These are phyloP conservation scores for Vesta saturnalis DNA, from an alignment of 2,888 invertebrate species.

Conservation along the genomic window DNA sequence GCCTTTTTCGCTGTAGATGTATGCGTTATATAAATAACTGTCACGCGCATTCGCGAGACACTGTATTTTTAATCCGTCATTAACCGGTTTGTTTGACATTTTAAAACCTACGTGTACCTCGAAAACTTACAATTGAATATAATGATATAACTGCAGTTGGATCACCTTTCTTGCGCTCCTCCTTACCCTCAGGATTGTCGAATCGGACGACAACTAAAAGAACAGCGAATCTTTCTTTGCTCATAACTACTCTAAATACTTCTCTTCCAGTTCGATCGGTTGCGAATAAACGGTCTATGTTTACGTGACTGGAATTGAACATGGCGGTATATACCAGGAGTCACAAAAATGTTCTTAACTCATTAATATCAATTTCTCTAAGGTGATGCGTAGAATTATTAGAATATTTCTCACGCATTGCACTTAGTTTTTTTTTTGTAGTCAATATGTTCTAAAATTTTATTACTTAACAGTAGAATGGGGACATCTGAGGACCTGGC, in stretches of 20 bases:
- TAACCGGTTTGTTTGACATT: slow-evolving; percentile 27
- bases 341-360: slow-evolving; percentile 10
- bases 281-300: neutral
- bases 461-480: too few relatives aligned
- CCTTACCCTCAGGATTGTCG: neutral
- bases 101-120: slow-evolving; percentile 18
- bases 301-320: slow-evolving; percentile 3
- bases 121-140: slow-evolving; percentile 21
- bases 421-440: too few relatives aligned
- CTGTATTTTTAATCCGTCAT: slow-evolving; percentile 35
- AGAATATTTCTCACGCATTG: too few relatives aligned
- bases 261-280: slow-evolving; percentile 5
- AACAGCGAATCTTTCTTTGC: slow-evolving; percentile 9
- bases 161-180: slow-evolving; percentile 6
- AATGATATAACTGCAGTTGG: slow-evolving; percentile 24
- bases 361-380: slow-evolving; percentile 4
- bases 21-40: slow-evolving; percentile 21
- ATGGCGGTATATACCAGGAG: neutral
- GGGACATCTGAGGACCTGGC: too few relatives aligned
- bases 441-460: too few relatives aligned
- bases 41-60: slow-evolving; percentile 25
- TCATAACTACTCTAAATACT: slow-evolving; percentile 15
- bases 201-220: neutral
- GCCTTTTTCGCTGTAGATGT: slow-evolving; percentile 23
- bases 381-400: too few relatives aligned